A percentile compares a stretch with the other conserved stretches of the same genome.
Evolutionary conservation across 2,888 invertebrate species (phyloP).

Genomic region (Acronicta leporina): DNA sequence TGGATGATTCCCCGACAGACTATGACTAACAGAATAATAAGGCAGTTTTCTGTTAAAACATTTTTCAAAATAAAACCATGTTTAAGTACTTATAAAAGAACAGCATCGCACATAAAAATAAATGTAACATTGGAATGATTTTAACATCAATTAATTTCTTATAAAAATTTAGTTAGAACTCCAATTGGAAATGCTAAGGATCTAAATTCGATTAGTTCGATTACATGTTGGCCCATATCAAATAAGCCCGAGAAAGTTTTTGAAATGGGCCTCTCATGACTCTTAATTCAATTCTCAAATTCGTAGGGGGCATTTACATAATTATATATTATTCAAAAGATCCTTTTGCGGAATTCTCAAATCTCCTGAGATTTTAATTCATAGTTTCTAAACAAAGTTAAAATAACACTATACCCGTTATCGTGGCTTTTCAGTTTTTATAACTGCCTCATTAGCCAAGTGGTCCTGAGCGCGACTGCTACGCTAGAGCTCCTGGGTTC

Average conservation of each 20-base stretch:
- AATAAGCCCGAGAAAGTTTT: slow-evolving; percentile 2
- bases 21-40: too few species aligned
- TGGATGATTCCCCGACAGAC: too few species aligned
- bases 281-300: slow-evolving; percentile 4
- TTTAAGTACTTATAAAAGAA: too few species aligned
- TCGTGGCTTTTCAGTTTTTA: too few species aligned
- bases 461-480: too few species aligned
- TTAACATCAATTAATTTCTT: not conserved
- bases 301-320: not conserved
- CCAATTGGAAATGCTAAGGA: not conserved
- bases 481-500: too few species aligned
- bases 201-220: not conserved
- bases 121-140: too few species aligned
- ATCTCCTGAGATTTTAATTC: not conserved
- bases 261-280: slow-evolving; percentile 4
- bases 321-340: not conserved
- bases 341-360: not conserved
- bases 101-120: too few species aligned
- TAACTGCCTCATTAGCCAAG: too few species aligned
- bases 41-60: too few species aligned
- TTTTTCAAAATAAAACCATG: too few species aligned
- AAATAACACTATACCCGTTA: not conserved
- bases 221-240: slow-evolving; percentile 7
- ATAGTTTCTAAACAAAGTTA: slow-evolving; percentile 1
- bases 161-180: not conserved